A percentile compares a stretch with the other conserved stretches of the same genome.
These are phyloP conservation scores for Nudaria mundana DNA, from an alignment of 2,888 invertebrate genomes.

Conservation along the genomic window DNA sequence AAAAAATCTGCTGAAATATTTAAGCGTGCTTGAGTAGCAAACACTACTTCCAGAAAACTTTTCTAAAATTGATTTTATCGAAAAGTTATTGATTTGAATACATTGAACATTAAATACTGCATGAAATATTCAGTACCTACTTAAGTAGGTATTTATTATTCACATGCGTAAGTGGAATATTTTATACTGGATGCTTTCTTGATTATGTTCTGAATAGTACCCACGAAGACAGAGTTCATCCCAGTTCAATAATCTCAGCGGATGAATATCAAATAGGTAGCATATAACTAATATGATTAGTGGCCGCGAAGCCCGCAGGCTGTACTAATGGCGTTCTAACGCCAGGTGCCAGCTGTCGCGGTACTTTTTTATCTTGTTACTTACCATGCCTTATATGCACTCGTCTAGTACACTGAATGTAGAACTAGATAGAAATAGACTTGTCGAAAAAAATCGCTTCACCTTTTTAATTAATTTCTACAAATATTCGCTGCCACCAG, in stretches of 20 bases:
- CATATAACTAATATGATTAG: constrained; percentile 22
- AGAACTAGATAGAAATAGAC: constrained; percentile 36
- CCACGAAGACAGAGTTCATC: constrained; percentile 1
- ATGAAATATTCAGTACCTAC: too few species aligned
- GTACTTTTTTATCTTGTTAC: constrained; percentile 76
- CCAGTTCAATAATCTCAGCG: constrained; percentile 9
- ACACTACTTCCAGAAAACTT: too few species aligned
- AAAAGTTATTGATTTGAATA: too few species aligned
- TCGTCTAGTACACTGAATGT: constrained; percentile 58
- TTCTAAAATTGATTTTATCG: too few species aligned
- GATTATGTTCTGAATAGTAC: neutral
- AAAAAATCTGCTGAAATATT: too few species aligned
- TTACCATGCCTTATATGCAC: constrained; percentile 70
- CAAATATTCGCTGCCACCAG: too few species aligned
- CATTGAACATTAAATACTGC: too few species aligned
- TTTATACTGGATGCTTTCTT: neutral
- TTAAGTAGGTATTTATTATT: too few species aligned
- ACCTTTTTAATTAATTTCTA: neutral
- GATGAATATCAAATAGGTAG: constrained; percentile 18
- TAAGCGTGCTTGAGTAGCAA: too few species aligned
- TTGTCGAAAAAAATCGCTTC: neutral
- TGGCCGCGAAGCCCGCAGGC: constrained; percentile 31
- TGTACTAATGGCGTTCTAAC: constrained; percentile 68
- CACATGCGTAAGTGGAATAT: too few species aligned
- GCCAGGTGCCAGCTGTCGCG: constrained; percentile 68